These are phyloP conservation scores for Epinotia ramella DNA, from an alignment of 2,888 invertebrate species.

Conservation along the genomic window DNA sequence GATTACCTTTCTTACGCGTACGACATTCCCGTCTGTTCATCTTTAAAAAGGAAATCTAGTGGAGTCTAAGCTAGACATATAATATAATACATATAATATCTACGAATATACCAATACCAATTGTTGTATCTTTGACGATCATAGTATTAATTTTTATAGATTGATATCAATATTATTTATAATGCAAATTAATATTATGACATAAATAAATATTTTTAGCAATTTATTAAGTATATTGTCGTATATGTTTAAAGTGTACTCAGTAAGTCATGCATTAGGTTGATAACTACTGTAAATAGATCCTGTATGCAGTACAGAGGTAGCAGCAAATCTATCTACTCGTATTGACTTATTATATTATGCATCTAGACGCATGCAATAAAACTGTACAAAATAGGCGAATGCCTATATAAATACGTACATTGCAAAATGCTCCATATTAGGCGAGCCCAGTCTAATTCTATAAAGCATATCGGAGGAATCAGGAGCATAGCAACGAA, in stretches of 20 bases:
- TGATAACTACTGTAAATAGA: neutral
- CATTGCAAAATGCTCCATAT: neutral
- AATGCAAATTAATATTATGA: too few species aligned
- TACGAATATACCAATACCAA: neutral
- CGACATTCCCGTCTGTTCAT: neutral
- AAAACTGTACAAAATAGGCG: neutral
- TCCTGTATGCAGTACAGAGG: neutral
- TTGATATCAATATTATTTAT: too few species aligned
- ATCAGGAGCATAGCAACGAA: neutral
- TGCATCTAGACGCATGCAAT: conserved; percentile 4
- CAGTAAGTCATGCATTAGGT: too few species aligned
- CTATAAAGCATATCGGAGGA: neutral
- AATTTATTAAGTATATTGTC: too few species aligned
- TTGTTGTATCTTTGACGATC: too few species aligned
- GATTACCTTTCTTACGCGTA: too few species aligned
- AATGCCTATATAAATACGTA: neutral
- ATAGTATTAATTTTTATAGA: too few species aligned
- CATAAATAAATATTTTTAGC: too few species aligned
- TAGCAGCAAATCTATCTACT: neutral
- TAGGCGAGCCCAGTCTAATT: neutral
- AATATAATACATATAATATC: neutral
- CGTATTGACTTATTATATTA: neutral
- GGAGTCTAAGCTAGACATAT: too few species aligned
- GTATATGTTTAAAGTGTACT: too few species aligned
- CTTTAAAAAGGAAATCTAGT: neutral